Conservation (phyloP, 2,113 vertebrate species). For the Peromyscus maniculatus region DNA sequence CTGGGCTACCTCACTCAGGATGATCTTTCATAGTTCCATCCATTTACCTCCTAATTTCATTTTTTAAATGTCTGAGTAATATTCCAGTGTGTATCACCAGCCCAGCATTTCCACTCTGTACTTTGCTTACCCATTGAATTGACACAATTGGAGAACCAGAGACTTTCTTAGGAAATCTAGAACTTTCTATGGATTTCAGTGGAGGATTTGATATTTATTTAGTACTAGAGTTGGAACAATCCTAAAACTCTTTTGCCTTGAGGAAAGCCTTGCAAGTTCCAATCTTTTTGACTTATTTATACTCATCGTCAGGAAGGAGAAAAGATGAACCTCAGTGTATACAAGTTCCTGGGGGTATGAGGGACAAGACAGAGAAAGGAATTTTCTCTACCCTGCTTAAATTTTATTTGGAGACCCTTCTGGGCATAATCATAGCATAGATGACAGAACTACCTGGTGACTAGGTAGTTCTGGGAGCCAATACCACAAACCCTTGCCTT, state of each 20-base stretch:
- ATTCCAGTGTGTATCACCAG: not conserved
- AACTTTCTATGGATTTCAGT: not conserved
- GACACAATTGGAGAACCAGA: not conserved
- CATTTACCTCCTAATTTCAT: not conserved
- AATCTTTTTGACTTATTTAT: not conserved
- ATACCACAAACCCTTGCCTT: not conserved
- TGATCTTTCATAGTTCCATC: not conserved
- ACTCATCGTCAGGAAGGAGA: not conserved
- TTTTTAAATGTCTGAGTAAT: not conserved
- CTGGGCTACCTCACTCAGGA: not conserved
- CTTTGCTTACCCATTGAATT: not conserved
- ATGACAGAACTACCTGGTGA: not conserved
- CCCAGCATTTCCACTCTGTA: not conserved
- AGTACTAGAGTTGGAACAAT: not conserved
- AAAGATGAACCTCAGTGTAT: not conserved
- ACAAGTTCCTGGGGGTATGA: not conserved
- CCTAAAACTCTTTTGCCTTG: not conserved
- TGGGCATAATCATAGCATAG: not conserved
- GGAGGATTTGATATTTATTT: not conserved
- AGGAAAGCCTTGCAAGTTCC: not conserved
- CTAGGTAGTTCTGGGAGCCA: too few relatives aligned
- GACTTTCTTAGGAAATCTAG: not conserved
- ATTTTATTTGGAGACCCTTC: not conserved
- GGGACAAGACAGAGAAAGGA: not conserved
- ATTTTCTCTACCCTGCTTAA: not conserved